Conservation (phyloP, 2,888 invertebrate genomes). For the Netelia inedita region DNA sequence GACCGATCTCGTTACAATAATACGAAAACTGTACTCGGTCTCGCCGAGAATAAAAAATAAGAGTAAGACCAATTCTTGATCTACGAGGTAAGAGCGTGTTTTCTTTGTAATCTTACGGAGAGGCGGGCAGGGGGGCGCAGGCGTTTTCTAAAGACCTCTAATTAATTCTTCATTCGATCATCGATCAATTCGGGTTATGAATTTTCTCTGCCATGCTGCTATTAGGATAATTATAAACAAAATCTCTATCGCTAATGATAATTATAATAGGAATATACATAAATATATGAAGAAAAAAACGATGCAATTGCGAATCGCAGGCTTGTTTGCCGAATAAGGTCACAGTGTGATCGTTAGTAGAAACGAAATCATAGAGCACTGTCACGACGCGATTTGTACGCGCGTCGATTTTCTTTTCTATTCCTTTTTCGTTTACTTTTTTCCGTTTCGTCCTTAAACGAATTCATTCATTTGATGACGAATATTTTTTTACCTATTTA, state of each 20-base stretch:
- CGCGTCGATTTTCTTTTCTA: slow-evolving; percentile 21
- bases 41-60: slow-evolving; percentile 85
- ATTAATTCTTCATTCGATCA: slow-evolving; percentile 48
- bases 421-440: not conserved
- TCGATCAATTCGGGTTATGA: slow-evolving; percentile 22
- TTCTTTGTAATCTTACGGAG: not conserved
- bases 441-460: slow-evolving; percentile 40
- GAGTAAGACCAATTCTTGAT: slow-evolving; percentile 77
- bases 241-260: slow-evolving; percentile 46
- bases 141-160: slow-evolving; percentile 29
- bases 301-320: slow-evolving; percentile 49
- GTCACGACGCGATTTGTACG: slow-evolving; percentile 31
- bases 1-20: slow-evolving; percentile 90
- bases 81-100: slow-evolving; percentile 48
- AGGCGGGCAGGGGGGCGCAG: not conserved
- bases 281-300: slow-evolving; percentile 25
- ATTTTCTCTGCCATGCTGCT: slow-evolving; percentile 53
- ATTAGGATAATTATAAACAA: slow-evolving; percentile 45
- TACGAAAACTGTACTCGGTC: slow-evolving; percentile 91
- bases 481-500: slow-evolving; percentile 61
- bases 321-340: slow-evolving; percentile 45
- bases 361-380: slow-evolving; percentile 28
- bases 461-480: slow-evolving; percentile 49
- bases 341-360: slow-evolving; percentile 30
- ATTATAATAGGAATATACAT: slow-evolving; percentile 36